Conservation (phyloP, 2,797 vertebrate species). For the Lateolabrax maculatus region DNA sequence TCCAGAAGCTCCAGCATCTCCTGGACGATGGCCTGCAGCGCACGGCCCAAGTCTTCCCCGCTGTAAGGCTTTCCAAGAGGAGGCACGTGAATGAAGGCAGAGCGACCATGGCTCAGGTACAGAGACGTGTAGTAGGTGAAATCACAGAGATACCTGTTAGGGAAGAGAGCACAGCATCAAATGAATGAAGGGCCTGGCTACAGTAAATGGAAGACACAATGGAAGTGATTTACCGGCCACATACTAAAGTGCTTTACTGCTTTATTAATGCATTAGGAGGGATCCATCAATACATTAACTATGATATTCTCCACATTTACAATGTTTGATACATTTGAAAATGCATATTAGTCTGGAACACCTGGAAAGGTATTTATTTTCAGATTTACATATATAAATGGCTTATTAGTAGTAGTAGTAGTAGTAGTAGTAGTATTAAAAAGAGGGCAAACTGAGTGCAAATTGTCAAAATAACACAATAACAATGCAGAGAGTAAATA, state of each 20-base stretch:
- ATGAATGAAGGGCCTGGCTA: not conserved
- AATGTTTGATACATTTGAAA: no score
- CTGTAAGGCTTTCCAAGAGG: constrained; percentile 92
- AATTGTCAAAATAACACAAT: not conserved
- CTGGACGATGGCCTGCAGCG: constrained; percentile 89
- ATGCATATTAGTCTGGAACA: no score
- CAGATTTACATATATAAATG: no score
- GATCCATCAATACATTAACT: no score
- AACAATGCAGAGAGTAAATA: not conserved
- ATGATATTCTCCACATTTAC: not conserved
- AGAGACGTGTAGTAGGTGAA: constrained; percentile 96
- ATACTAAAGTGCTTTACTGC: not conserved
- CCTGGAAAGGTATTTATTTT: no score
- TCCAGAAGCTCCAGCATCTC: constrained; percentile 90
- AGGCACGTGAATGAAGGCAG: constrained; percentile 93
- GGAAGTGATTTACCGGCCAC: not conserved
- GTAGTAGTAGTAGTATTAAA: no score
- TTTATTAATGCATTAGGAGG: not conserved
- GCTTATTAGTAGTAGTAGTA: no score
- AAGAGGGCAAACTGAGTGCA: no score
- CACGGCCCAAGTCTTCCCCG: constrained; percentile 90
- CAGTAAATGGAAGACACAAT: not conserved
- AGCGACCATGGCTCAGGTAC: constrained; percentile 91
- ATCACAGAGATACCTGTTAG: constrained; percentile 93
- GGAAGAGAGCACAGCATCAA: not conserved